Evolutionary conservation across 2,797 vertebrate genomes (phyloP), one percentile per base, ranked within the genome.

Genomic region (Alca torda): DNA sequence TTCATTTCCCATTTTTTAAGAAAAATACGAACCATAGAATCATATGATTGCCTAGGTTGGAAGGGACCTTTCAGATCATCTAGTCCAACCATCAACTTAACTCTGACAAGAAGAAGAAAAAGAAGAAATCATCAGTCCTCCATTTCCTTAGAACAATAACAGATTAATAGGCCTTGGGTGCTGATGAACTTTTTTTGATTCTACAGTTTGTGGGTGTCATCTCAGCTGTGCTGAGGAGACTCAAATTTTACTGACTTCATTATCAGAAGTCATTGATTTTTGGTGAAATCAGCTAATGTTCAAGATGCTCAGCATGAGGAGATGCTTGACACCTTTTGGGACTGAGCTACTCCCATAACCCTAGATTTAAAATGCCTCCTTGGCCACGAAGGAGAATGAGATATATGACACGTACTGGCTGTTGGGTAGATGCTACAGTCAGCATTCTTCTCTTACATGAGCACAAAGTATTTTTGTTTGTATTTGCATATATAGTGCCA

Each of bases 361-460:
- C 28, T 50, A 50, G 54, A 82, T 87, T 87, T 76, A 68, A 93
- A 90, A 84, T 53, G 12, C 25, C 23, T 87, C 25, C 30, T 72
- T 43, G 41, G n/a, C 17, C 12, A 12, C 10, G 14, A 78, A 53
- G 37, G n/a, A 68, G 48, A 59, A 69, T 46, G 25, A 69, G 54
- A 43, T 46, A 23, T 3, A 20, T 0, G 0, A 5, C 25, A 21
- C 5, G 15, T 77, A 37, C 11, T 23, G 46, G 24, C 60, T 85
- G 10, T 19, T 80, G 68, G 26, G 25, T 35, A 63, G 45, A 6
- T 86, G n/a, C 53, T 60, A 9, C 16, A 64, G 54, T 84, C 45
- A 80, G 17, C 61, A 56, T 84, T 72, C 37, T 57, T 91, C 51
- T 85, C 15, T 86, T 68, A 64, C 0, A 0, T 50, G 33, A 64